Evolutionary conservation across 2,113 vertebrate species (phyloP).

Genomic region (Corythaeola cristata): DNA sequence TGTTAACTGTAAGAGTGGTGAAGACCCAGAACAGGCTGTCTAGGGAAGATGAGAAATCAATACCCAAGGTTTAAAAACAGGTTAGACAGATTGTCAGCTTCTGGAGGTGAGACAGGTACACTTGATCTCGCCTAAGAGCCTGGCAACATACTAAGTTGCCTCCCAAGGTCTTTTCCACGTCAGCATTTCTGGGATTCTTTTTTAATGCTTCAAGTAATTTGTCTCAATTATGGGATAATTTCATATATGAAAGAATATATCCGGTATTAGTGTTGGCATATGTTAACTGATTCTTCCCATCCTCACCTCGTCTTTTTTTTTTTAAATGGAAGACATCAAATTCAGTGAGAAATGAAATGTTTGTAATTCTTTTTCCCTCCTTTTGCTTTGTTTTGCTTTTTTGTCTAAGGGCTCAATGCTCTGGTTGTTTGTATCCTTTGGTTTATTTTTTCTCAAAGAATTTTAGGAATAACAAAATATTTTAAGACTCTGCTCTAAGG

Average conservation of each 20-base stretch:
- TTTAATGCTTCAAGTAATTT: constrained; percentile 20
- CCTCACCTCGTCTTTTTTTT: background rate
- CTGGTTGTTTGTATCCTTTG: background rate
- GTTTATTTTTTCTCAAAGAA: background rate
- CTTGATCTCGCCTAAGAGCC: constrained; percentile 17
- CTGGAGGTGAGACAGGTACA: constrained; percentile 15
- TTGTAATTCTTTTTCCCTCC: background rate
- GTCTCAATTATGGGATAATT: constrained; percentile 8
- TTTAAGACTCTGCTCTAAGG: background rate
- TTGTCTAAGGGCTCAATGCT: background rate
- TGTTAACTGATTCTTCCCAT: background rate
- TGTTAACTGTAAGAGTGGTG: constrained; percentile 19
- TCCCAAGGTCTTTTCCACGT: background rate
- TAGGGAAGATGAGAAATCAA: constrained; percentile 60
- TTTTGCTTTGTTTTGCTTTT: background rate
- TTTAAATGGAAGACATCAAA: background rate
- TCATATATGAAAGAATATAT: background rate
- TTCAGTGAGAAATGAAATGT: background rate
- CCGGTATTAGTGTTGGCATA: background rate
- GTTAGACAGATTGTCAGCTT: constrained; percentile 44
- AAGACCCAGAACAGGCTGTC: constrained; percentile 32
- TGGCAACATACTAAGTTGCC: background rate
- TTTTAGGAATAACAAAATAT: background rate
- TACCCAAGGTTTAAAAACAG: constrained; percentile 29
- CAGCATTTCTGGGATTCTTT: background rate